Base-by-base conservation (phyloP, 2,888 invertebrate genomes). In the Monochamus alternatus region DNA sequence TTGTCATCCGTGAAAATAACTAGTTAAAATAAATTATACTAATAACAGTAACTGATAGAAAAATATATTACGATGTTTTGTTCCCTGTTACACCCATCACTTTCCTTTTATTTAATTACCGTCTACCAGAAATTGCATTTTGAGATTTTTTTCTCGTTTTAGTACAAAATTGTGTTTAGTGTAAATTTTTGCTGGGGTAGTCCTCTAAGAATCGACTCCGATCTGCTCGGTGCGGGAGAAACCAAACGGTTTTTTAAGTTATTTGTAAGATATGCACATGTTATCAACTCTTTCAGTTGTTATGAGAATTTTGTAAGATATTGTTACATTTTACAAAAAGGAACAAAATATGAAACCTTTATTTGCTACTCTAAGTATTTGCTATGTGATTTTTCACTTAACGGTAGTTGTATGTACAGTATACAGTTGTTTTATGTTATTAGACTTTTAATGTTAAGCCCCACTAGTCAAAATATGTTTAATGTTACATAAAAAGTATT, bases 391-490 rank as follows among this genome's bases (percentile, higher is more conserved):
- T 85, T 85, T 85, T 86, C 84, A 85, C 85, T 82, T 84, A 77
- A 83, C 63, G 68, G 81, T 85, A 84, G 81, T 76, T 85, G 85
- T 80, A 81, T 86, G 85, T 87, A 87, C 85, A 86, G 85, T 85
- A 85, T 85, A 78, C 84, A 84, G 78, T 85, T 86, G 86, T 86
- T 87, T 87, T 87, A 87, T 81, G 84, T 85, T 85, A 83, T 84
- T 87, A 86, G 85, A 85, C 83, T 84, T 85, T 84, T 82, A 84
- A 86, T 84, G 84, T 84, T 86, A 86, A 85, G 87, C 86, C 85
- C 83, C 86, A 86, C 87, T 87, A 87, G 87, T 87, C 81, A 85
- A 85, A 86, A 83, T 87, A 87, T 84, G 87, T 86, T 86, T 86
- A 86, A 87, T 87, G 86, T 87, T 87, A 85, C 68, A 74, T 75